phyloP scores from a whole-genome alignment of 2,113 vertebrate species.

The Lophius piscatorius region DNA sequence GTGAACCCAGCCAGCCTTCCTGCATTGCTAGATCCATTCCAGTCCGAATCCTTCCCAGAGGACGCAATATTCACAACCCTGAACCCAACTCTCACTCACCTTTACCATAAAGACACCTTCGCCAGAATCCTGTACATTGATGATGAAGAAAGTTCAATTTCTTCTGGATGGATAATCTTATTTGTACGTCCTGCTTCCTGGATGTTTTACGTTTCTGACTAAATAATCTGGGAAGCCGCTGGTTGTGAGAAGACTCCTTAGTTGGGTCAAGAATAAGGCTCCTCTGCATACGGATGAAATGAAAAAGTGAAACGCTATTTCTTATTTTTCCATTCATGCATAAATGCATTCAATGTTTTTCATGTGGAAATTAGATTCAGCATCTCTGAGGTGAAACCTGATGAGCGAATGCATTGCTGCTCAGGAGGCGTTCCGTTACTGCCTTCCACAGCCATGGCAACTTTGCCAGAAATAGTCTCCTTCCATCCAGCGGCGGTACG shows the following conservation, averaged over 20 bases:
- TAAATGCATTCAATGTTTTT: conserved; percentile 29
- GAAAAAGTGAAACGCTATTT: conserved; percentile 12
- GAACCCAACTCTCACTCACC: no score
- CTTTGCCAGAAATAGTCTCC: conserved; percentile 60
- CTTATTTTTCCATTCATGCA: conserved; percentile 24
- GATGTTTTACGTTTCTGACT: conserved; percentile 28
- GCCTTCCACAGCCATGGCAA: conserved; percentile 7
- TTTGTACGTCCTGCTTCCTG: conserved; percentile 20
- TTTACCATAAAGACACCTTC: no score
- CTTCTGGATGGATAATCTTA: conserved; percentile 29
- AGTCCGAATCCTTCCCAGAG: no score
- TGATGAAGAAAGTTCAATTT: no score
- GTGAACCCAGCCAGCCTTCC: no score
- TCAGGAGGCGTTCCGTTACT: conserved; percentile 36
- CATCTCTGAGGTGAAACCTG: conserved; percentile 30
- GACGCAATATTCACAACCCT: no score
- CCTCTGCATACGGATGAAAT: conserved; percentile 6
- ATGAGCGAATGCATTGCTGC: conserved; percentile 37
- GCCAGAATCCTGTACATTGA: no score
- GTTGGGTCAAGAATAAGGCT: conserved; percentile 32
- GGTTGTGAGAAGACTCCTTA: conserved; percentile 29
- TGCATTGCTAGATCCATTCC: no score
- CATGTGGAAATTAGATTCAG: conserved; percentile 29
- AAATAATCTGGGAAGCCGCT: conserved; percentile 44
- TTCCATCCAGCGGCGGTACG: conserved; percentile 65